Evolutionary conservation across 2,888 invertebrate species (phyloP).

Genomic region (Cheilosia soror): DNA sequence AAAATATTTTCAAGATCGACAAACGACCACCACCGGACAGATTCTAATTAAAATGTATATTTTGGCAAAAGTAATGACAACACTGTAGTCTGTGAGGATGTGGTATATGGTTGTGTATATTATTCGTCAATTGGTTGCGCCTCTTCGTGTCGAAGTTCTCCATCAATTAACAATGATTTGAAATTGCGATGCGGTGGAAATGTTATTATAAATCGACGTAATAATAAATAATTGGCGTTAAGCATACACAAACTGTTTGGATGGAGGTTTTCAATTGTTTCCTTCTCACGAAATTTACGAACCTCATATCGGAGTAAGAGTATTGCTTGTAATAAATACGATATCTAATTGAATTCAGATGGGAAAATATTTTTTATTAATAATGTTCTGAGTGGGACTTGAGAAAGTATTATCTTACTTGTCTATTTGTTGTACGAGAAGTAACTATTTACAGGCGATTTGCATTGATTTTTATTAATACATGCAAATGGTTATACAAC

Average conservation of each 20-base stretch:
- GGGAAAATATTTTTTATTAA: not conserved
- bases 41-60: slow-evolving; percentile 9
- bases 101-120: not conserved
- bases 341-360: not conserved
- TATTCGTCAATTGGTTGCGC: no score
- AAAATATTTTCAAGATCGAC: no score
- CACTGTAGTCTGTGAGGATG: not conserved
- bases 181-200: slow-evolving; percentile 20
- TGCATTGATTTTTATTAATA: no score
- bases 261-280: slow-evolving; percentile 1
- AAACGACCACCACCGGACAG: not conserved
- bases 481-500: no score
- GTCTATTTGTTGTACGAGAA: not conserved
- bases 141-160: slow-evolving; percentile 12
- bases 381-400: not conserved
- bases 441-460: no score
- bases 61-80: slow-evolving; percentile 31
- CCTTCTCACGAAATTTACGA: not conserved
- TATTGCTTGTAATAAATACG: not conserved
- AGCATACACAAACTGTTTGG: slow-evolving; percentile 13
- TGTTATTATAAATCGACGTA: slow-evolving; percentile 30
- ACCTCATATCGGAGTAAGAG: not conserved
- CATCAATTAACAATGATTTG: slow-evolving; percentile 19
- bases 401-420: not conserved
- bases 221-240: slow-evolving; percentile 39